Evolutionary conservation across 2,888 invertebrate species (phyloP).

Genomic region (Baccha elongata): DNA sequence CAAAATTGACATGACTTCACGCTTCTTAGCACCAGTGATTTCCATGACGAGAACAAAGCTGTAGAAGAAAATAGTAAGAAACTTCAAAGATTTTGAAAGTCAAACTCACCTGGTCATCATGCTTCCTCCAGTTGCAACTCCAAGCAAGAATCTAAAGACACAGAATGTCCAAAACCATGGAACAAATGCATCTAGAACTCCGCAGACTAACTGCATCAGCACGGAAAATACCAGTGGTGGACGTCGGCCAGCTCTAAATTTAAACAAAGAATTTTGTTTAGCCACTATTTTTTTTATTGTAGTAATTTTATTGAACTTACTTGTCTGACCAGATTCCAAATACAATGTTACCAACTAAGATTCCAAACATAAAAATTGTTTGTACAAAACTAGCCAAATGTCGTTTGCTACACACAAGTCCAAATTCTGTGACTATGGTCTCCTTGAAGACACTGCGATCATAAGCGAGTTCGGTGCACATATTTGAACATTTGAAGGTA

Average conservation of each 20-base stretch:
- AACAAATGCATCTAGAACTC: conserved; percentile 88
- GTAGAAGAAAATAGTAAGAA: background rate
- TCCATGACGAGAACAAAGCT: conserved; percentile 89
- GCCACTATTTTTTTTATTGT: background rate
- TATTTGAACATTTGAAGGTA: conserved; percentile 83
- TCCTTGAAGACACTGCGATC: conserved; percentile 87
- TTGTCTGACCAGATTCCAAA: conserved; percentile 91
- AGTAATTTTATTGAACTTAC: conserved; percentile 81
- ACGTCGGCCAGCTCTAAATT: conserved; percentile 88
- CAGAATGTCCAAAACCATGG: conserved; percentile 87
- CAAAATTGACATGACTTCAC: conserved; percentile 83
- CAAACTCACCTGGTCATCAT: conserved; percentile 86
- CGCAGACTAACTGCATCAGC: conserved; percentile 88
- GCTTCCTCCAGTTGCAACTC: conserved; percentile 91
- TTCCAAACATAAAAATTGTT: conserved; percentile 90
- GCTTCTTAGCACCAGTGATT: conserved; percentile 85
- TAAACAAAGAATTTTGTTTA: background rate
- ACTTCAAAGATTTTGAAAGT: background rate
- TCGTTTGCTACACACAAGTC: conserved; percentile 84
- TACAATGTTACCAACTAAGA: conserved; percentile 88
- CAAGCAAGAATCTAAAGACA: conserved; percentile 87
- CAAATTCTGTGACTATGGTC: conserved; percentile 90
- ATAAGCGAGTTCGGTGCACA: conserved; percentile 84
- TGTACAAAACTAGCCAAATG: conserved; percentile 89
- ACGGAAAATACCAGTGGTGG: conserved; percentile 89